Evolutionary conservation across 2,113 vertebrate species (phyloP).

Genomic region (Chaenogobius annularis): DNA sequence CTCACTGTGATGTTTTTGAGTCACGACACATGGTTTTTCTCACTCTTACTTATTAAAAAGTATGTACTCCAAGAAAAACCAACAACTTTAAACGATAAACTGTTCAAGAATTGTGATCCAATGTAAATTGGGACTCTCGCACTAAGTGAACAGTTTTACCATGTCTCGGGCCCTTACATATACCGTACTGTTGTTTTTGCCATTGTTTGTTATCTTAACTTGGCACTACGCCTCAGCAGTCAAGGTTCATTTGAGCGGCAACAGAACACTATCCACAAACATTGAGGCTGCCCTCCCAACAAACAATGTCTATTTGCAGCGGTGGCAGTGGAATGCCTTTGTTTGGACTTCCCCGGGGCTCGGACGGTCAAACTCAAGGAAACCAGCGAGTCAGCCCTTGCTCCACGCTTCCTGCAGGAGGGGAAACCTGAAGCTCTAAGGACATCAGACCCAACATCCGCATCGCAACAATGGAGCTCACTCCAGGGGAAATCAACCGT

Average conservation of each 20-base stretch:
- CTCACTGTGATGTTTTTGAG: no score
- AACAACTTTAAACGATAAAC: no score
- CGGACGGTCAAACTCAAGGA: slow-evolving; percentile 59
- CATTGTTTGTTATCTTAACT: slow-evolving; percentile 4
- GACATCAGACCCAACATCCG: slow-evolving; percentile 35
- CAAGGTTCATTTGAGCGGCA: slow-evolving; percentile 7
- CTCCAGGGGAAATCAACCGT: neutral
- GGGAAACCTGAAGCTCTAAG: slow-evolving; percentile 52
- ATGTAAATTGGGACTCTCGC: no score
- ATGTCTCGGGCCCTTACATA: neutral
- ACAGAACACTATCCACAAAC: slow-evolving; percentile 29
- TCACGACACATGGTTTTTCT: no score
- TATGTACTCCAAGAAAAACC: no score
- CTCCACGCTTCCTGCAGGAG: slow-evolving; percentile 57
- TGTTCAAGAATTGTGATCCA: no score
- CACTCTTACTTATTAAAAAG: no score
- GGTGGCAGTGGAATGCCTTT: slow-evolving; percentile 64
- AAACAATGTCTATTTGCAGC: slow-evolving; percentile 60
- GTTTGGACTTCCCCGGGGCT: slow-evolving; percentile 55
- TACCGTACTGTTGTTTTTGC: neutral
- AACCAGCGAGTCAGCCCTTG: slow-evolving; percentile 39
- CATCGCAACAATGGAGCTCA: slow-evolving; percentile 37
- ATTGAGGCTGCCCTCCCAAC: slow-evolving; percentile 22
- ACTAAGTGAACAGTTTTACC: no score
- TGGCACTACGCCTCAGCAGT: neutral